Conservation (phyloP, 2,888 invertebrate species). For the Spodoptera exigua region DNA sequence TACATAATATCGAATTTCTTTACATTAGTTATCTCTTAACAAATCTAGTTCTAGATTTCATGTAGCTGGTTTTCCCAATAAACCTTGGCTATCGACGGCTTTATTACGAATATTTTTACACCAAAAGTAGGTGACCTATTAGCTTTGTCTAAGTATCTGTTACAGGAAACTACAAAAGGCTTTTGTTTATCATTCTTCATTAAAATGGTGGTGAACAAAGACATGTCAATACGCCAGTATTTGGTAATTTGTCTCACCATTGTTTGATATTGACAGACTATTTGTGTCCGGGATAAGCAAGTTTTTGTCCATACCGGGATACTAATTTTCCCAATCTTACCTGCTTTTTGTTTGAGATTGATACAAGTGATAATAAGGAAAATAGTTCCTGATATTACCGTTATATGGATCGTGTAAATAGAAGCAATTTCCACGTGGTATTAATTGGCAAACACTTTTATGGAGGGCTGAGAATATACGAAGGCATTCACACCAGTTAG, state of each 20-base stretch:
- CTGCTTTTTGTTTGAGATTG: constrained; percentile 24
- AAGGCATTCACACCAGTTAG: no score
- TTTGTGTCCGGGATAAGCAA: constrained; percentile 67
- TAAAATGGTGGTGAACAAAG: constrained; percentile 77
- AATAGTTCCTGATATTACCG: neutral
- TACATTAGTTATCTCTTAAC: no score
- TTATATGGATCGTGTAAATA: neutral
- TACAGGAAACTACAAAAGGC: constrained; percentile 48
- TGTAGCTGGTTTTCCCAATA: no score
- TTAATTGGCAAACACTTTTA: no score
- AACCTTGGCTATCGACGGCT: no score
- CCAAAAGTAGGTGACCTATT: constrained; percentile 42
- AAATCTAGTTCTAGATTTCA: no score
- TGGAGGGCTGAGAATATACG: no score
- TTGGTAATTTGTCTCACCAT: constrained; percentile 79
- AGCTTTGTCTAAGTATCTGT: constrained; percentile 55
- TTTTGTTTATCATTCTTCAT: constrained; percentile 70
- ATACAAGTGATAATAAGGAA: constrained; percentile 27
- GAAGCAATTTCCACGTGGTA: neutral
- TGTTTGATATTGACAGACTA: constrained; percentile 71
- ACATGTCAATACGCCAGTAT: constrained; percentile 74
- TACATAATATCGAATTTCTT: no score
- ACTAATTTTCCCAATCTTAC: constrained; percentile 33
- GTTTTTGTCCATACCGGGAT: constrained; percentile 47
- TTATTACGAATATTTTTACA: constrained; percentile 37